These are phyloP conservation scores for Leptogaster cylindrica DNA, from an alignment of 2,888 invertebrate species.

Conservation along the genomic window DNA sequence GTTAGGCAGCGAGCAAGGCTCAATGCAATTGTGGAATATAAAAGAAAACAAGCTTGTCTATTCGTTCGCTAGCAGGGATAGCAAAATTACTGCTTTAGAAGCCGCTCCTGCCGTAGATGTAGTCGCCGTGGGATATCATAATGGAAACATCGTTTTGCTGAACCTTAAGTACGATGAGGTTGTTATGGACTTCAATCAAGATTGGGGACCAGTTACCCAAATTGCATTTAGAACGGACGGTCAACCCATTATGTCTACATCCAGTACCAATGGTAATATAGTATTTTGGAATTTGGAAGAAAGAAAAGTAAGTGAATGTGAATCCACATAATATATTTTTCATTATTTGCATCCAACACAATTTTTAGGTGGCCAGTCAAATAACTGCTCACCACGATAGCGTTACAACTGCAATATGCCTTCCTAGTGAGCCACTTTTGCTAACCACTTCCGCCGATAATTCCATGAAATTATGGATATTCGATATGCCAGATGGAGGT, in stretches of 20 bases:
- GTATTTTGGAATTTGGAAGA: conserved; percentile 94
- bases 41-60: conserved; percentile 77
- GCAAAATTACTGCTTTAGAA: conserved; percentile 75
- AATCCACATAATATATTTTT: too few relatives aligned
- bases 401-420: conserved; percentile 81
- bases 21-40: conserved; percentile 89
- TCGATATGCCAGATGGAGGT: conserved; percentile 91
- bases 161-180: conserved; percentile 86
- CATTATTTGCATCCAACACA: neutral
- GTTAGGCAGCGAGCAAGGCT: conserved; percentile 84
- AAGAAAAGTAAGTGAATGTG: conserved; percentile 63
- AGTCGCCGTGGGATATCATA: conserved; percentile 82
- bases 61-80: conserved; percentile 66
- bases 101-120: conserved; percentile 94
- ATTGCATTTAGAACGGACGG: conserved; percentile 89
- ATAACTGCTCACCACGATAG: conserved; percentile 78
- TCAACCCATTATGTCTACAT: conserved; percentile 83
- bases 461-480: conserved; percentile 87
- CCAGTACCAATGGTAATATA: conserved; percentile 81
- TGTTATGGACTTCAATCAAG: conserved; percentile 85
- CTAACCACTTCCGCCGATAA: conserved; percentile 94
- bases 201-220: conserved; percentile 86
- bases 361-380: conserved; percentile 74
- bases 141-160: conserved; percentile 83
- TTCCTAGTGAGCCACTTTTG: conserved; percentile 88